Evolutionary conservation across 2,797 vertebrate species (phyloP), one percentile per base, ranked within the genome.

Genomic region (Epinephelus malabaricus): DNA sequence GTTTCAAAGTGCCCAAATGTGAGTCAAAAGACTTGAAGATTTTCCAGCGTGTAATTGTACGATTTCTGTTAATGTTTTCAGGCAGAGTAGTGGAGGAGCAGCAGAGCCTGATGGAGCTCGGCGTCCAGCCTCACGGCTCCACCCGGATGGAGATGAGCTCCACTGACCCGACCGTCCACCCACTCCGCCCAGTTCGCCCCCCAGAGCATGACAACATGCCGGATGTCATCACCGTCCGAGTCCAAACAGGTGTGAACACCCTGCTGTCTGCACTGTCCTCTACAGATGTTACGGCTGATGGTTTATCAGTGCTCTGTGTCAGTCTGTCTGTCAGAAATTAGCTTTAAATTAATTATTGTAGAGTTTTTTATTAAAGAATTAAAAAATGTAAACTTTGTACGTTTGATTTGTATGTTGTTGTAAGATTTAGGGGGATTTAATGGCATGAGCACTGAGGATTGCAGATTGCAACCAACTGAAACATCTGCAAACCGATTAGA

Each of bases 141-240:
- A 84, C 95, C 38, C 92, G 94, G 46, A 78, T 97, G 83, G 96
- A 97, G 86, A 92, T 97, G 87, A 93, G 89, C 79, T 96, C 94
- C 58, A 71, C 82, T 14, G 87, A 96, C 76, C 91, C 93, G 6
- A 81, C 87, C 62, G 10, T 5, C 27, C 94, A 95, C 92, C 94
- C 94, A n/a, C 84, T 96, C 25, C 94, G 91, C 81, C 93, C 91
- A 7, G 14, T 94, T 40, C 89, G 84, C 9, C 88, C 86, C 30
- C 91, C 95, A 2, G 86, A 95, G 68, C 94, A 88, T 9, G 95
- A 94, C 86, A 86, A 46, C 87, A 96, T 96, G 95, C 94, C 96
- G 9, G 95, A 96, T 73, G 92, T 96, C 72, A 92, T 99, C 92
- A 96, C 94, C 3, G 96, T 98, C 64, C 92, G 76, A 82, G 84